Evolutionary conservation across 2,797 vertebrate genomes (phyloP).

Genomic region (Gouania willdenowi): DNA sequence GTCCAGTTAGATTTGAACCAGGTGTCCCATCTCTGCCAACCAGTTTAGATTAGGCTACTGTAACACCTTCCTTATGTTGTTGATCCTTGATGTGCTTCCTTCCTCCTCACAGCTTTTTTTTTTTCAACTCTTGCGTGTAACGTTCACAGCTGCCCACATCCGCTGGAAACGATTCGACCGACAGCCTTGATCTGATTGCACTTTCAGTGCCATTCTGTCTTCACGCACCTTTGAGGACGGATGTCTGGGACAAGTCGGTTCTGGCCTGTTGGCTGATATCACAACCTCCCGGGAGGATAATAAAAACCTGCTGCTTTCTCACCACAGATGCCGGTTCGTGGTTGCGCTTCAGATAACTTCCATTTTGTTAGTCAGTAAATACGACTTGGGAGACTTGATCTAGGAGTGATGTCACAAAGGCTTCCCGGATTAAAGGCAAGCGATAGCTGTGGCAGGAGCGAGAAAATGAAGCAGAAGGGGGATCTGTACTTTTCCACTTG

Average conservation of each 20-base stretch:
- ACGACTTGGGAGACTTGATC: slow-evolving; percentile 39
- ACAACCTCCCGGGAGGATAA: slow-evolving; percentile 64
- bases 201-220: slow-evolving; percentile 23
- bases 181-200: slow-evolving; percentile 20
- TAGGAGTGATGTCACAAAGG: slow-evolving; percentile 64
- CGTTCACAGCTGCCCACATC: slow-evolving; percentile 27
- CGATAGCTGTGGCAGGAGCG: slow-evolving; percentile 50
- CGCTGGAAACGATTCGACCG: slow-evolving; percentile 23
- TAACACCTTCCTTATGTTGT: slow-evolving; percentile 75
- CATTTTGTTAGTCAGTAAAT: slow-evolving; percentile 62
- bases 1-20: slow-evolving; percentile 67
- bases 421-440: slow-evolving; percentile 61
- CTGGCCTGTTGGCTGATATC: slow-evolving; percentile 54
- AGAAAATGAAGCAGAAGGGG: slow-evolving; percentile 58
- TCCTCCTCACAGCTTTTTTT: slow-evolving; percentile 13
- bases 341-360: slow-evolving; percentile 51
- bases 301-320: slow-evolving; percentile 51
- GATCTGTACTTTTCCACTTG: slow-evolving; percentile 70
- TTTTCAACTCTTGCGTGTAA: slow-evolving; percentile 14
- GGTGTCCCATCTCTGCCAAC: slow-evolving; percentile 59
- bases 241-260: slow-evolving; percentile 40
- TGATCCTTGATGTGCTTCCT: slow-evolving; percentile 53
- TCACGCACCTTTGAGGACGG: slow-evolving; percentile 27
- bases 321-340: slow-evolving; percentile 44
- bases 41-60: slow-evolving; percentile 60